Base-by-base conservation (phyloP, 1,140 invertebrate genomes). In the Eufriesea mexicana region DNA sequence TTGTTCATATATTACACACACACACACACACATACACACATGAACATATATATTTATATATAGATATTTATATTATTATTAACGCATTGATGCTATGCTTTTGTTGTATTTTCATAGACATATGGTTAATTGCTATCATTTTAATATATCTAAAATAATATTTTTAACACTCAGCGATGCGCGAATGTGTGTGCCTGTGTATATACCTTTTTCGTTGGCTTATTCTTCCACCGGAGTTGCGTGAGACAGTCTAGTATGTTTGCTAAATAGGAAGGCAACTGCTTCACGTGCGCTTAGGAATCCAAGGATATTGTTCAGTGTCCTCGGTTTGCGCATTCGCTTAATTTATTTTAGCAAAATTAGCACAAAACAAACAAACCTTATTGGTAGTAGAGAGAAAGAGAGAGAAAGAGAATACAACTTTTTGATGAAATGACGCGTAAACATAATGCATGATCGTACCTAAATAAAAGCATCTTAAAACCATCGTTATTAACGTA, bases 61-160 rank as follows among this genome's bases (percentile, higher is more conserved):
- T 81, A 82, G 64, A 88, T 89, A 87, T 85, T 81, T 75, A 79
- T 85, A 89, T 89, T 61, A 89, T 89, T 88, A 86, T 91, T 92
- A 90, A 91, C 91, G 90, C 89, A 91, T 91, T 89, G 89, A 91
- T 92, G 91, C 91, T 92, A 92, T 92, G 90, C 88, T 91, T 87
- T 89, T 92, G 61, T 87, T 86, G 88, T 89, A 92, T 92, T 87
- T 88, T 86, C 89, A 90, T 92, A 91, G 84, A 92, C 90, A 91
- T 92, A 91, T 90, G 89, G 89, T 86, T 92, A 92, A 91, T 92
- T 91, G 87, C 91, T 92, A 92, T 91, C 89, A 85, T 91, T 89
- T 91, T 91, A 90, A 92, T 92, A 92, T 92, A 92, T 92, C 91
- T 92, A 92, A 92, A 92, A 92, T 90, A 90, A 89, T 92, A 92